Conservation (phyloP, 2,797 vertebrate genomes). For the Acrossocheilus wenchowensis region DNA sequence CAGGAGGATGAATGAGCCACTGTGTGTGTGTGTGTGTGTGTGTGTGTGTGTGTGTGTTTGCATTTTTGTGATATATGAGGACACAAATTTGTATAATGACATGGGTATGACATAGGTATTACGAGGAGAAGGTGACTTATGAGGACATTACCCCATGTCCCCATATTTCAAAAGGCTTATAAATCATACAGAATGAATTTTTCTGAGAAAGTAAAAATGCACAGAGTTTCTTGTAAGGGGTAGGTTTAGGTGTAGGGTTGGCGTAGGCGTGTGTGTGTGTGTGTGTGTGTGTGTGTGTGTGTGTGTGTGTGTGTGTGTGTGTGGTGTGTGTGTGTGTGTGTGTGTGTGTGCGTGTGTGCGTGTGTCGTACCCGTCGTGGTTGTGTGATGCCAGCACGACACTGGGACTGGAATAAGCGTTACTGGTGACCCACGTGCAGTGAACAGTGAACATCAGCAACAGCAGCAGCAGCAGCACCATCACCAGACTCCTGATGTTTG, state of each 20-base stretch:
- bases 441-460: constrained; percentile 97
- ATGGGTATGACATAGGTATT: too few species aligned
- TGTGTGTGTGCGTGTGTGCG: background rate
- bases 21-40: background rate
- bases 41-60: background rate
- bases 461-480: constrained; percentile 97
- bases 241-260: too few species aligned
- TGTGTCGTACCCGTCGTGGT: constrained; percentile 86
- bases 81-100: too few species aligned
- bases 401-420: constrained; percentile 96
- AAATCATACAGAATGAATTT: too few species aligned
- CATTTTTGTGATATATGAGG: background rate
- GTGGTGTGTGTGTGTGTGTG: background rate
- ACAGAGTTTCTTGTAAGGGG: too few species aligned
- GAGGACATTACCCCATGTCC: too few species aligned
- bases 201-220: too few species aligned
- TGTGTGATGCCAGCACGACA: constrained; percentile 93
- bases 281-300: too few species aligned
- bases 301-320: background rate
- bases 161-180: too few species aligned
- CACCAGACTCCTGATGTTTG: constrained; percentile 96
- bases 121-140: too few species aligned
- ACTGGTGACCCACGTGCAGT: constrained; percentile 97
- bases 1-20: constrained; percentile 54
- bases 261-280: too few species aligned